phyloP scores from a whole-genome alignment of 2,888 invertebrate genomes.

The Ormyrus labotus region DNA sequence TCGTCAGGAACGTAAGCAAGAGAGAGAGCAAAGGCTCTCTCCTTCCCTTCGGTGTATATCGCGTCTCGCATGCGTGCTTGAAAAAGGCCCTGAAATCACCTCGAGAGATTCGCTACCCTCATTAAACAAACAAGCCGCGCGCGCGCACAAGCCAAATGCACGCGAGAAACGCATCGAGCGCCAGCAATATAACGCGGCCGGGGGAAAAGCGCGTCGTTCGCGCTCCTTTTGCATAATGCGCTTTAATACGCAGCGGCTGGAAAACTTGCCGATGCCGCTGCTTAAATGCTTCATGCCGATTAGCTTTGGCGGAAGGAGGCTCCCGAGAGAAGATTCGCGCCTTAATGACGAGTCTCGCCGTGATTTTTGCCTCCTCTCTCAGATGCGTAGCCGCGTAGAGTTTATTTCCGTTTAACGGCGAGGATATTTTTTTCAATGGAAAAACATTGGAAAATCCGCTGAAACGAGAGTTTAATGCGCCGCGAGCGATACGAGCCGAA shows the following conservation, averaged over 20 bases:
- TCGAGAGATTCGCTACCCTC: conserved; percentile 76
- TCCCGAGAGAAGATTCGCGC: not conserved
- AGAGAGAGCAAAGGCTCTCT: conserved; percentile 39
- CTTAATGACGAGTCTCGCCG: not conserved
- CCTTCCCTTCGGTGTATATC: not conserved
- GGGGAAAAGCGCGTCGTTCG: not conserved
- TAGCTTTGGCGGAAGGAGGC: conserved; percentile 30
- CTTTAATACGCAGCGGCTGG: conserved; percentile 31
- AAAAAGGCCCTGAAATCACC: conserved; percentile 67
- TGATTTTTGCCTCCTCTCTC: no score
- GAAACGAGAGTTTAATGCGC: not conserved
- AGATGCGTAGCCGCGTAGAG: no score
- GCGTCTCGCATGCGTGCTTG: not conserved
- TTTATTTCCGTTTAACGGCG: no score
- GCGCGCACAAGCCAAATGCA: not conserved
- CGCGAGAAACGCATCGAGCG: not conserved
- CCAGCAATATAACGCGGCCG: not conserved
- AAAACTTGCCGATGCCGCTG: conserved; percentile 30
- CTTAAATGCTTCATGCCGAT: conserved; percentile 44
- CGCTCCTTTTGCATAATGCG: conserved; percentile 33
- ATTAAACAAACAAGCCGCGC: conserved; percentile 72
- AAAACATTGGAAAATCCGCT: not conserved
- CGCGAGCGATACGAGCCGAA: not conserved
- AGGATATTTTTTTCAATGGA: not conserved
- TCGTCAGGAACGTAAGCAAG: conserved; percentile 16